Percentiles rank a stretch among this genome's conserved stretches.
These are phyloP conservation scores for Pipistrellus kuhlii DNA, from an alignment of 2,797 vertebrate genomes.

Conservation along the genomic window DNA sequence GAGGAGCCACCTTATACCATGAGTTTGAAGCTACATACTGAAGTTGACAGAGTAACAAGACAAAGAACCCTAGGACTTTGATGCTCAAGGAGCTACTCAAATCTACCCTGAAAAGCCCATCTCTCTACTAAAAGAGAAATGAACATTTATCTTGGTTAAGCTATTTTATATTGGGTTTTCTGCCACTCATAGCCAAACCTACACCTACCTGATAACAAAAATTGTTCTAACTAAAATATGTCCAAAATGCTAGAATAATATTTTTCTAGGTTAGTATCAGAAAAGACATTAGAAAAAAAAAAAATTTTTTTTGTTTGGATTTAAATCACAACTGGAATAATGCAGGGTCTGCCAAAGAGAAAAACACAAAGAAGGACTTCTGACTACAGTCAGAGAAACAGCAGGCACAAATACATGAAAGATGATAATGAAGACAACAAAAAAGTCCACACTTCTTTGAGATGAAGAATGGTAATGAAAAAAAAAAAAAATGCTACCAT, in stretches of 20 bases:
- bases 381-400: background rate
- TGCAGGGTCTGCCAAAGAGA: background rate
- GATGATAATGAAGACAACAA: background rate
- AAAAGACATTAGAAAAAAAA: conserved; percentile 38
- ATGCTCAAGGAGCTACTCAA: background rate
- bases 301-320: background rate
- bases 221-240: background rate
- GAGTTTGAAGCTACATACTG: background rate
- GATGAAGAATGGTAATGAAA: background rate
- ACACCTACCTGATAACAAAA: conserved; percentile 43
- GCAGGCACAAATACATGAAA: background rate
- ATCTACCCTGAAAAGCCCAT: background rate
- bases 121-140: conserved; percentile 11
- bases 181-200: background rate
- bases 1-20: background rate
- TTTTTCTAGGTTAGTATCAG: background rate
- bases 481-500: conserved; percentile 28
- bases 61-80: background rate
- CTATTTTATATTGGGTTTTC: conserved; percentile 9
- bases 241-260: conserved; percentile 30
- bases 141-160: background rate
- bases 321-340: conserved; percentile 21
- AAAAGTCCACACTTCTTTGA: background rate
- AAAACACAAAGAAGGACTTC: background rate
- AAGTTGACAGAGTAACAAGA: background rate